Percentiles rank a stretch among this genome's conserved stretches.
These are phyloP conservation scores for Leucoraja erinaceus DNA, from an alignment of 2,113 vertebrate species.

Conservation along the genomic window DNA sequence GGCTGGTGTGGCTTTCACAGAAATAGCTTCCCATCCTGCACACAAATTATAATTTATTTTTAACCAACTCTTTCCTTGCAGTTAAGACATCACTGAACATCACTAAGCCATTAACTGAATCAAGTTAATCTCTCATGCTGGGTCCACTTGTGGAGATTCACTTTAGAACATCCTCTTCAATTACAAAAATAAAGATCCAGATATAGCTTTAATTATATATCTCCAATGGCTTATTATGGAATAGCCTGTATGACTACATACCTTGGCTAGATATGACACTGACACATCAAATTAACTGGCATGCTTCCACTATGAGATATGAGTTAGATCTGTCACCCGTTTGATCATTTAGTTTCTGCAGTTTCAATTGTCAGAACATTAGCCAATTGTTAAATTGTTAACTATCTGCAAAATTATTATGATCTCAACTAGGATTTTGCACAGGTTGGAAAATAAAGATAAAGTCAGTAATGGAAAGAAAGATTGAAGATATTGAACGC, in stretches of 20 bases:
- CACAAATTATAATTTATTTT: neutral
- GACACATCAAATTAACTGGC: neutral
- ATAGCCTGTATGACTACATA: neutral
- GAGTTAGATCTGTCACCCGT: neutral
- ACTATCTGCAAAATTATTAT: neutral
- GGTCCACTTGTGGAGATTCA: neutral
- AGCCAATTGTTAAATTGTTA: neutral
- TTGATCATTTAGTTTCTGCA: neutral
- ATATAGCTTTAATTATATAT: neutral
- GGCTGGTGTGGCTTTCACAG: neutral
- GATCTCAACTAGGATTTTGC: neutral
- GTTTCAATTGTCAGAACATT: neutral
- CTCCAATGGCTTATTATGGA: neutral
- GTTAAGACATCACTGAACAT: neutral
- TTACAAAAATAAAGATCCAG: neutral
- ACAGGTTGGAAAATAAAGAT: neutral
- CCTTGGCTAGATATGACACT: neutral
- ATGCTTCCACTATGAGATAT: neutral
- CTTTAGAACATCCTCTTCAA: neutral
- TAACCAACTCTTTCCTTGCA: constrained; percentile 12
- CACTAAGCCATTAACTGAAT: neutral
- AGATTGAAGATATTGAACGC: neutral
- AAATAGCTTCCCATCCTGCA: constrained; percentile 8
- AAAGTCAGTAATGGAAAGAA: neutral
- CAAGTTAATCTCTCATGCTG: neutral